Base-by-base conservation (phyloP, 2,113 vertebrate species). In the Physeter macrocephalus region DNA sequence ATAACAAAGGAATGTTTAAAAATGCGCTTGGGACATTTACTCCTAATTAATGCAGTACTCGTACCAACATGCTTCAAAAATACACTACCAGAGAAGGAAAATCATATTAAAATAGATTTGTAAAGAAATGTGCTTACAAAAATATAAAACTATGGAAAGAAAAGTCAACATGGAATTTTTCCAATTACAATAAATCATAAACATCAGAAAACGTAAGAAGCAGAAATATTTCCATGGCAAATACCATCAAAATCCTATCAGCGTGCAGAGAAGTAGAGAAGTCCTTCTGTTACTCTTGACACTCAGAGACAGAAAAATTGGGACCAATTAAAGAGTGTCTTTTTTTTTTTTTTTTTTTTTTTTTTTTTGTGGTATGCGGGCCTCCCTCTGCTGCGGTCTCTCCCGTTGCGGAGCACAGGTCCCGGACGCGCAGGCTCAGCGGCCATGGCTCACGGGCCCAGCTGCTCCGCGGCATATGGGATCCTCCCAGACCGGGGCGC, bases 31-130 rank as follows among this genome's bases (percentile, higher is more conserved):
- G 39, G 52, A 91, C 41, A 93, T 61, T 89, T 57, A 90, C 43
- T 77, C 43, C 69, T 86, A 61, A 94, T 90, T 87, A 96, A 90
- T 94, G 49, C 49, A 95, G 59, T 81, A 83, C 39, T 66, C 39
- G 34, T 84, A 92, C 46, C 59, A 75, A 75, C 52, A 87, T 34
- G 10, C 62, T 97, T 96, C 43, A 90, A 54, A 97, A 97, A 96
- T 85, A 90, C 2, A 72, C 36, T 85, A 74, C 29, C 36, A 81
- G 43, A 94, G 84, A 97, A 95, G 88, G 29, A 88, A 97, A 97
- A 94, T 90, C 34, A 61, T 91, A 66, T 90, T 93, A 97, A 97
- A 97, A 96, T 93, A 97, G 92, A 94, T 29, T 94, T 92, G 75
- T 74, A 85, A 75, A 86, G 86, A 95, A 94, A 93, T 72, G 77